phyloP scores from a whole-genome alignment of 37 sponge, comb jelly and placozoan species.

The Cliona cf. orientalis region DNA sequence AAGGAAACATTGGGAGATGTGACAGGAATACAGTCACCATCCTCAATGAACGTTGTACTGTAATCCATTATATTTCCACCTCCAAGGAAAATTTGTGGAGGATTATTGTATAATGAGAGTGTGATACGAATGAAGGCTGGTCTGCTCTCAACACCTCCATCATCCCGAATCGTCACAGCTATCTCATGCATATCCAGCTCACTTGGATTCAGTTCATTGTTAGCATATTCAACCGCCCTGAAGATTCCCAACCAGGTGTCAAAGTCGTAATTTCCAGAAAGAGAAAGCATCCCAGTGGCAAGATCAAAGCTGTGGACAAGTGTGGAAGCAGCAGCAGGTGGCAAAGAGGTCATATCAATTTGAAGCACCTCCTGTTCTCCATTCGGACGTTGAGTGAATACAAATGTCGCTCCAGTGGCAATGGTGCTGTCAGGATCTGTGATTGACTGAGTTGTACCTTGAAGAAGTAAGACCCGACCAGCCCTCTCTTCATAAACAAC shows the following conservation, averaged over 20 bases:
- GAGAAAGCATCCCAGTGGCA: constrained; percentile 21
- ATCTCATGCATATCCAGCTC: constrained; percentile 17
- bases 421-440: constrained; percentile 58
- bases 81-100: constrained; percentile 51
- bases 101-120: constrained; percentile 48
- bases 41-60: constrained; percentile 48
- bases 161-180: constrained; percentile 45
- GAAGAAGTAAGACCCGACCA: constrained; percentile 30
- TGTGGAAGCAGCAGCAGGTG: neutral
- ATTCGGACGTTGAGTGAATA: constrained; percentile 37
- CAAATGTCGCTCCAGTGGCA: constrained; percentile 21
- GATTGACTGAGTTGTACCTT: constrained; percentile 21
- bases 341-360: constrained; percentile 11
- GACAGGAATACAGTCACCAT: constrained; percentile 42
- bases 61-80: constrained; percentile 21
- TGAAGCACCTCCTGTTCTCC: constrained; percentile 52
- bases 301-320: neutral
- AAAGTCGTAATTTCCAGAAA: constrained; percentile 1
- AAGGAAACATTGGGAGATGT: constrained; percentile 23
- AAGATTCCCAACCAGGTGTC: constrained; percentile 28
- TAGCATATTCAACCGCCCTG: constrained; percentile 40
- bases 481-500: constrained; percentile 23
- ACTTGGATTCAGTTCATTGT: constrained; percentile 31
- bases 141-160: constrained; percentile 50
- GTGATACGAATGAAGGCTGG: constrained; percentile 37